These are phyloP conservation scores for Agapostemon virescens DNA, from an alignment of 2,888 invertebrate genomes.

Conservation along the genomic window DNA sequence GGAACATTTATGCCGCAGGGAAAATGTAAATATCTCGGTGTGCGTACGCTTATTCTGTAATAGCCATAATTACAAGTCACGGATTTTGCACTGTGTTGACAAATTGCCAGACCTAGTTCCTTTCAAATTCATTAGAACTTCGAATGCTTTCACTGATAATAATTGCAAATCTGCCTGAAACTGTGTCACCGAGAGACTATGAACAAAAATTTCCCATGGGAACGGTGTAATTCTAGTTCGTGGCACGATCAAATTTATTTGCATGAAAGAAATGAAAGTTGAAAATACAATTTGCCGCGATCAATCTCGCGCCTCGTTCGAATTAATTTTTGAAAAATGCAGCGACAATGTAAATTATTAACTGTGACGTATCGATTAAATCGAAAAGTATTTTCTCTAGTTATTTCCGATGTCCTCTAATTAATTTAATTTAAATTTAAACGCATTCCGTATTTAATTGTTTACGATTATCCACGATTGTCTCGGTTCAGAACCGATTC, in stretches of 20 bases:
- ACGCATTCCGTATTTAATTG: too few relatives aligned
- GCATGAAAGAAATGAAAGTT: not conserved
- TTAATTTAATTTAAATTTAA: too few relatives aligned
- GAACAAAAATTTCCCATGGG: not conserved
- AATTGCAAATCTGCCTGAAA: not conserved
- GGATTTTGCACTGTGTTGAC: not conserved
- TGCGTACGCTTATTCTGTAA: constrained; percentile 10
- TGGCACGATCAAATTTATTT: not conserved
- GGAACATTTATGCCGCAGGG: constrained; percentile 44
- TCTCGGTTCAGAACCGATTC: too few relatives aligned
- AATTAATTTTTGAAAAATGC: too few relatives aligned
- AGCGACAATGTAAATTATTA: too few relatives aligned
- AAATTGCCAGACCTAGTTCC: constrained; percentile 15
- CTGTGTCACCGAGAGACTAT: not conserved
- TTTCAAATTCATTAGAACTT: constrained; percentile 1
- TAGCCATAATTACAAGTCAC: constrained; percentile 20
- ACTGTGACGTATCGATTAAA: too few relatives aligned
- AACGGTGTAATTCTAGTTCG: not conserved
- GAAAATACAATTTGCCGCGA: too few relatives aligned
- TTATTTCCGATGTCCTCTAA: not conserved
- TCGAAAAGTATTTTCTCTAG: not conserved
- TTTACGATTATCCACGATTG: too few relatives aligned
- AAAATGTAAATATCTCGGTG: constrained; percentile 33
- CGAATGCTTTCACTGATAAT: constrained; percentile 9
- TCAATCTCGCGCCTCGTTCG: too few relatives aligned